Evolutionary conservation across 2,888 invertebrate species (phyloP).

Genomic region (Lamellibrachia satsuma): DNA sequence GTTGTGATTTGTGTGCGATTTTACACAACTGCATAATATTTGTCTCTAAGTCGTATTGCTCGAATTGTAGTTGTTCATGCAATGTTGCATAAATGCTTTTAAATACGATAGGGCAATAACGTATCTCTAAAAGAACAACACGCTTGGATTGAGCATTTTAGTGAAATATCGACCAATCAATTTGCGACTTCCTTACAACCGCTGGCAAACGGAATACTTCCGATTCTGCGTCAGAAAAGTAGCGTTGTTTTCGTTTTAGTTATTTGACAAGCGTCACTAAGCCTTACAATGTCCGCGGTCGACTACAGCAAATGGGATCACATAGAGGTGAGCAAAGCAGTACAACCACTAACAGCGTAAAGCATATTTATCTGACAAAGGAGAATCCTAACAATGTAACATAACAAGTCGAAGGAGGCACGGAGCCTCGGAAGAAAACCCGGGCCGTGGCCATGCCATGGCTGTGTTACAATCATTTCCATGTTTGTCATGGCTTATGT

Average conservation of each 20-base stretch:
- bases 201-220: neutral
- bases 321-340: slow-evolving; percentile 80
- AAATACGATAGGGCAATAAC: neutral
- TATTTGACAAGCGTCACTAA: neutral
- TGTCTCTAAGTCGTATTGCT: neutral
- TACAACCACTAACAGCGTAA: neutral
- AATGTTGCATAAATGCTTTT: neutral
- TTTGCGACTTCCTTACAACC: neutral
- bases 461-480: no score
- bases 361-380: neutral
- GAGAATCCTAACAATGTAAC: neutral
- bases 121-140: neutral
- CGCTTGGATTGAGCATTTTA: neutral
- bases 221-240: neutral
- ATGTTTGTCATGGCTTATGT: no score
- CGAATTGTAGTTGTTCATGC: neutral
- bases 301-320: slow-evolving; percentile 99
- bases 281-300: slow-evolving; percentile 36
- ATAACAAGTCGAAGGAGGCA: neutral
- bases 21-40: neutral
- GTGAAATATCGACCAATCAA: neutral
- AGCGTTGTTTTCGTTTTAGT: neutral
- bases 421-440: neutral
- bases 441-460: no score
- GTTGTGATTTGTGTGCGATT: no score